Evolutionary conservation across 2,888 invertebrate species (phyloP).

Genomic region (Troilus luridus): DNA sequence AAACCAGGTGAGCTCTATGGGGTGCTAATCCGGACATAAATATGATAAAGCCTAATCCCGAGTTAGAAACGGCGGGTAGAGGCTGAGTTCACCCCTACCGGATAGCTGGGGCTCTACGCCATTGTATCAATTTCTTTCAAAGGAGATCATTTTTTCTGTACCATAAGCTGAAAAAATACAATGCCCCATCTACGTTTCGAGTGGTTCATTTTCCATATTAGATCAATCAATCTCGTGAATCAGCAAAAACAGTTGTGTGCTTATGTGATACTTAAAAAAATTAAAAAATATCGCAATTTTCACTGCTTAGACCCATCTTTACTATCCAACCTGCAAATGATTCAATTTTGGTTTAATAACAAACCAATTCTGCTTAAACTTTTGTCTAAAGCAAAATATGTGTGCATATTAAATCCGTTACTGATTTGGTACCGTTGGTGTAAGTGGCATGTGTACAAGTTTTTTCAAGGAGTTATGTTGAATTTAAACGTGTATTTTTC

Average conservation of each 20-base stretch:
- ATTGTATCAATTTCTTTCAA: neutral
- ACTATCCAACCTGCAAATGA: too few species aligned
- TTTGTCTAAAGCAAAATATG: too few species aligned
- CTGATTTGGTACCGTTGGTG: too few species aligned
- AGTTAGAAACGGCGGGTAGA: neutral
- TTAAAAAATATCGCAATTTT: too few species aligned
- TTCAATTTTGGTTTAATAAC: too few species aligned
- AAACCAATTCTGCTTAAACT: too few species aligned
- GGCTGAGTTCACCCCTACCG: neutral
- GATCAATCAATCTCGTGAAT: neutral
- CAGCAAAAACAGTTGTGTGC: neutral
- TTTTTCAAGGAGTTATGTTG: too few species aligned
- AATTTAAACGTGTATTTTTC: too few species aligned
- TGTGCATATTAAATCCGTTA: too few species aligned
- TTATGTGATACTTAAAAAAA: too few species aligned
- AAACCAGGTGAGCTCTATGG: constrained; percentile 2
- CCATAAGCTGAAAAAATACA: neutral
- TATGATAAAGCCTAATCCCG: neutral
- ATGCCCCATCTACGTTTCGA: neutral
- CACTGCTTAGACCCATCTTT: too few species aligned
- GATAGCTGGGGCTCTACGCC: neutral
- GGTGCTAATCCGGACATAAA: neutral
- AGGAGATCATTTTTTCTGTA: neutral
- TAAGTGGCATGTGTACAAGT: too few species aligned
- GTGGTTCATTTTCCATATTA: neutral